Conservation (phyloP, 2,113 vertebrate species). For the Macrotis lagotis region DNA sequence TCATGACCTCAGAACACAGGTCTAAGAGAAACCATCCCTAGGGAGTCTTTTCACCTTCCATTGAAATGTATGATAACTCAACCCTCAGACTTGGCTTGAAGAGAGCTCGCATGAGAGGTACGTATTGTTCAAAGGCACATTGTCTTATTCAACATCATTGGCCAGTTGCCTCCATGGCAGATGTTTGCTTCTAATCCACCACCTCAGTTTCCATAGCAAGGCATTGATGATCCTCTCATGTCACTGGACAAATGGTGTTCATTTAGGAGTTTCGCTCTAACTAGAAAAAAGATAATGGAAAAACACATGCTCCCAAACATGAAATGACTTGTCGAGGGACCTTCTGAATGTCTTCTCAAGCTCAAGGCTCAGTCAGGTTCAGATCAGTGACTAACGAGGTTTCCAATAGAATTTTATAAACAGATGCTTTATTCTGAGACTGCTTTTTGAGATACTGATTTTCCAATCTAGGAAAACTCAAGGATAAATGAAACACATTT, state of each 20-base stretch:
- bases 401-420: conserved; percentile 16
- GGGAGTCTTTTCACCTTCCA: neutral
- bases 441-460: neutral
- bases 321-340: neutral
- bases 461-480: conserved; percentile 42
- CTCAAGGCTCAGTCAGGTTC: neutral
- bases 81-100: neutral
- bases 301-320: neutral
- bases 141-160: neutral
- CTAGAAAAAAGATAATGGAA: conserved; percentile 8
- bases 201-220: neutral
- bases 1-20: neutral
- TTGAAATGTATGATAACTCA: neutral
- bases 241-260: conserved; percentile 12
- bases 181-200: neutral
- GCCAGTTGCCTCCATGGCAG: neutral
- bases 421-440: conserved; percentile 49
- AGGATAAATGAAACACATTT: conserved; percentile 41
- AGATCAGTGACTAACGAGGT: neutral
- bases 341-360: neutral
- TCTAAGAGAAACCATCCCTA: neutral
- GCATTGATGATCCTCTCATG: neutral
- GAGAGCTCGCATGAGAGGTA: neutral
- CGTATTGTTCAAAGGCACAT: neutral
- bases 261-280: neutral